Conservation (phyloP, 2,113 vertebrate species). For the Mustelus asterias region DNA sequence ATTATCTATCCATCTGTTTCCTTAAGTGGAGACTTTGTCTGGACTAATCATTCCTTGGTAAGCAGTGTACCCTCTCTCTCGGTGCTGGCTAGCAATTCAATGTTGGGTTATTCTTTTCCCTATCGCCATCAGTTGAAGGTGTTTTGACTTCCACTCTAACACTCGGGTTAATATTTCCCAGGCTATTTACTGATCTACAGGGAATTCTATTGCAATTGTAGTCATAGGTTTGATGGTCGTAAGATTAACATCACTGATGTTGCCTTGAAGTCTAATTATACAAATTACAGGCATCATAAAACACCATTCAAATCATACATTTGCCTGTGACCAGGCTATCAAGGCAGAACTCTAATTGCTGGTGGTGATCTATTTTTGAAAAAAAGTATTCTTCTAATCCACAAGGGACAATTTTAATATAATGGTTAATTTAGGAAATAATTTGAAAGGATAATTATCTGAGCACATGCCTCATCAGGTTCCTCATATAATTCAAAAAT, state of each 20-base stretch:
- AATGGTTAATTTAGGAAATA: constrained; percentile 4
- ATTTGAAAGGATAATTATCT: constrained; percentile 10
- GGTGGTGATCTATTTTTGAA: not conserved
- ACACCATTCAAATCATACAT: not conserved
- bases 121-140: not conserved
- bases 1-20: too few relatives aligned
- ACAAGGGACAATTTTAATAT: not conserved
- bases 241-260: constrained; percentile 25
- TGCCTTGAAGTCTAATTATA: constrained; percentile 26
- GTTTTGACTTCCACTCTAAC: not conserved
- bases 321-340: not conserved
- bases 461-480: too few relatives aligned
- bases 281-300: constrained; percentile 35
- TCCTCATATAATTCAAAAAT: not conserved
- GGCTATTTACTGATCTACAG: not conserved
- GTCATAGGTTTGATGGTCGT: not conserved
- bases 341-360: not conserved
- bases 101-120: not conserved
- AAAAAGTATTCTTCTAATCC: not conserved
- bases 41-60: too few relatives aligned
- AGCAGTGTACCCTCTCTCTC: too few relatives aligned
- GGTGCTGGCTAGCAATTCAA: not conserved
- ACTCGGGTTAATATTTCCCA: not conserved
- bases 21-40: too few relatives aligned
- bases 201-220: constrained; percentile 17